Percentiles rank a stretch among this genome's conserved stretches.
These are phyloP conservation scores for Gila orcuttii DNA, from an alignment of 2,113 vertebrate species.

Conservation along the genomic window DNA sequence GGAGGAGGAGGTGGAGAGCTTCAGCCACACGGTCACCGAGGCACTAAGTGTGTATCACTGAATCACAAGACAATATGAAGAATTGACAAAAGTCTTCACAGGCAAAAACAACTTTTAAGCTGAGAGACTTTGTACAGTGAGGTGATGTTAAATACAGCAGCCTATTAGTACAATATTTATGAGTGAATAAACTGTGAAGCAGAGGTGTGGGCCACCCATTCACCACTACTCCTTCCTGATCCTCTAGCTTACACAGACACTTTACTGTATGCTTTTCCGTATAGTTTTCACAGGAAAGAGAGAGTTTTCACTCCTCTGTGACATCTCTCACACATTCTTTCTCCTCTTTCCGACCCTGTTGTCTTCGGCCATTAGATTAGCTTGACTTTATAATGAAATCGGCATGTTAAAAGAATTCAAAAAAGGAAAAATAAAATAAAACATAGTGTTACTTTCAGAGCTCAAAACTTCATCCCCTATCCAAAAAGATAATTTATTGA, in stretches of 20 bases:
- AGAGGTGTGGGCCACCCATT: neutral
- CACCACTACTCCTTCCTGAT: neutral
- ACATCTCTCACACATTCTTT: constrained; percentile 35
- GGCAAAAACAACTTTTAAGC: neutral
- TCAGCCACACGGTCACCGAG: constrained; percentile 82
- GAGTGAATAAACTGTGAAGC: constrained; percentile 11
- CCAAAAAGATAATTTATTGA: neutral
- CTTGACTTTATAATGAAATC: neutral
- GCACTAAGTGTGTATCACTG: constrained; percentile 81
- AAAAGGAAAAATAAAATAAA: too few relatives aligned
- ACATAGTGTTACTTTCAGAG: neutral
- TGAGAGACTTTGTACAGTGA: neutral
- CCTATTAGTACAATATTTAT: neutral
- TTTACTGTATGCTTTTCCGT: constrained; percentile 46
- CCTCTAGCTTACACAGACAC: neutral
- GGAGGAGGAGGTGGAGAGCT: constrained; percentile 83
- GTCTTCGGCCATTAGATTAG: neutral
- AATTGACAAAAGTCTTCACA: neutral
- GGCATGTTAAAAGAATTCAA: neutral
- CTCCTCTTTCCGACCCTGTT: constrained; percentile 8
- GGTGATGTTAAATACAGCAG: constrained; percentile 7
- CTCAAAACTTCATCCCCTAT: neutral
- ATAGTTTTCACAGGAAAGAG: constrained; percentile 57
- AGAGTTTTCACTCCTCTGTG: constrained; percentile 62
- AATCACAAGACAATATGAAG: neutral